Evolutionary conservation across 1,140 invertebrate genomes (phyloP).

Genomic region (Lordiphosa mommai): DNA sequence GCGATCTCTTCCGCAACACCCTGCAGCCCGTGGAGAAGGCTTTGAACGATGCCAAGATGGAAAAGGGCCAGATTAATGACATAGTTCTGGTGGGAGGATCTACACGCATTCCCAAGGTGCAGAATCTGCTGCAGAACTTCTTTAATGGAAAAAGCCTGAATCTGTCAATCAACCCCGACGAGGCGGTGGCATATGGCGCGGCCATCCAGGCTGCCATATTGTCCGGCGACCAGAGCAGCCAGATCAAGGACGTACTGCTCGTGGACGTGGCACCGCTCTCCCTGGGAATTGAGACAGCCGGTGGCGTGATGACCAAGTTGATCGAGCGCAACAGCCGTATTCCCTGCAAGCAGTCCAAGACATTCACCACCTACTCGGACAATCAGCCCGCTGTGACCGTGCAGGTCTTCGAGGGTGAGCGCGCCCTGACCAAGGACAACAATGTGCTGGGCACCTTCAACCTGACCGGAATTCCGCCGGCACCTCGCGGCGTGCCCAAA

Average conservation of each 20-base stretch:
- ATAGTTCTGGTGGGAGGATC: slow-evolving; percentile 84
- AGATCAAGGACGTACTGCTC: slow-evolving; percentile 8
- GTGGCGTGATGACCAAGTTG: background rate
- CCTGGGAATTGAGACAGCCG: background rate
- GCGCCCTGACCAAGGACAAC: background rate
- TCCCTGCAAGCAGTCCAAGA: background rate
- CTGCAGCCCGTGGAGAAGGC: slow-evolving; percentile 86
- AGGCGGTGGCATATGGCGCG: slow-evolving; percentile 86
- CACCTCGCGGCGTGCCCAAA: background rate
- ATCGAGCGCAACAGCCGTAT: background rate
- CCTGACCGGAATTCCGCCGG: background rate
- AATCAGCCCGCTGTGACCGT: background rate
- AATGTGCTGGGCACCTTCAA: background rate
- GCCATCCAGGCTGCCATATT: slow-evolving; percentile 88
- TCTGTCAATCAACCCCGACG: slow-evolving; percentile 86
- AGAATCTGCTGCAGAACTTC: slow-evolving; percentile 83
- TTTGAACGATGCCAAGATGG: slow-evolving; percentile 86
- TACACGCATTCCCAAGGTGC: slow-evolving; percentile 83
- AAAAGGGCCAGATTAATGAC: slow-evolving; percentile 84
- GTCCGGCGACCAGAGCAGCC: slow-evolving; percentile 81
- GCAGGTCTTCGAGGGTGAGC: background rate
- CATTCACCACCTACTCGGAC: background rate
- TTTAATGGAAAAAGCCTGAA: slow-evolving; percentile 81
- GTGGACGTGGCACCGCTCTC: background rate
- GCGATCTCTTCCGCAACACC: slow-evolving; percentile 87